Evolutionary conservation across 2,797 vertebrate species (phyloP).

Genomic region (Sebastes vulpes): DNA sequence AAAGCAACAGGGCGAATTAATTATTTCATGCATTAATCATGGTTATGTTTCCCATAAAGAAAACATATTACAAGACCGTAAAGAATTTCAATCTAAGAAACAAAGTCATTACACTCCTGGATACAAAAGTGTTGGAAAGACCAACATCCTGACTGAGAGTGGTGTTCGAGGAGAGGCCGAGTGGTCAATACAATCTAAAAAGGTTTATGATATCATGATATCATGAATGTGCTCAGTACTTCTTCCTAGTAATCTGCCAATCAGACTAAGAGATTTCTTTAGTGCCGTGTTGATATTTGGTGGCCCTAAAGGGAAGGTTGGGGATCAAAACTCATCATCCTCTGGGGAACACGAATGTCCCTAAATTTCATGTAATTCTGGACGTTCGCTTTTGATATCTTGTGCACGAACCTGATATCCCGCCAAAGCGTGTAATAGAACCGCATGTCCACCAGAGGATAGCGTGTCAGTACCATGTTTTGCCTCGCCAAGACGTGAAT

Average conservation of each 20-base stretch:
- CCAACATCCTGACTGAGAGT: neutral
- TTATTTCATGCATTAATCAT: slow-evolving; percentile 4
- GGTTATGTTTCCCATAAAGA: slow-evolving; percentile 8
- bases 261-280: neutral
- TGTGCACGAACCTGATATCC: neutral
- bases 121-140: neutral
- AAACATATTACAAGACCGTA: neutral
- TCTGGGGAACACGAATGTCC: neutral
- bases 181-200: neutral
- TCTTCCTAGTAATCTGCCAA: neutral
- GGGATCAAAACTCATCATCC: neutral
- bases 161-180: neutral
- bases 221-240: neutral
- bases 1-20: slow-evolving; percentile 21
- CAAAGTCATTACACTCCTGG: neutral
- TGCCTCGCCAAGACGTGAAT: no score
- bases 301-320: neutral
- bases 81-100: neutral
- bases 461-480: no score
- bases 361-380: neutral
- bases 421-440: no score
- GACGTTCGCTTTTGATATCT: neutral
- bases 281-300: neutral
- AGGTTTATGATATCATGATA: neutral
- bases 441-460: no score